phyloP scores from a whole-genome alignment of 2,797 vertebrate species.

The Cuniculus paca region DNA sequence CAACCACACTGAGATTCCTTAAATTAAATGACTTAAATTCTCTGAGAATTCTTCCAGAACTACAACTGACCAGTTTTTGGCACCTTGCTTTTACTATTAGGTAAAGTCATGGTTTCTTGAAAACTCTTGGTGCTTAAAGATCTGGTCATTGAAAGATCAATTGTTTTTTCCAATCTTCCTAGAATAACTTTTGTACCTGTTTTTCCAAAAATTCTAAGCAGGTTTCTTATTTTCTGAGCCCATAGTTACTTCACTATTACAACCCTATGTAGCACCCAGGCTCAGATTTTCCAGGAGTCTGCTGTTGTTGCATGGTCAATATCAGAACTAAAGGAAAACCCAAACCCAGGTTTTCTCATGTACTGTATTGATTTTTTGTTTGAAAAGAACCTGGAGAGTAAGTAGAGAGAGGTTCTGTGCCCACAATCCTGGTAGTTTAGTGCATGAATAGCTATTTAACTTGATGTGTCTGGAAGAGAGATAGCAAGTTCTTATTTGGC shows the following conservation, averaged over 20 bases:
- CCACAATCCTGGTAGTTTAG: background rate
- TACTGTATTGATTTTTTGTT: no score
- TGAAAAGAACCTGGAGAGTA: no score
- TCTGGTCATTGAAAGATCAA: background rate
- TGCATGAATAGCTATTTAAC: background rate
- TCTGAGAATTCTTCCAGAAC: background rate
- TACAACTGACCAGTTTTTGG: background rate
- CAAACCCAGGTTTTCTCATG: no score
- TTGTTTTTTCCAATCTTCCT: background rate
- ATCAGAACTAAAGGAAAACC: no score
- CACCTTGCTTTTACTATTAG: no score
- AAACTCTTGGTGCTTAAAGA: background rate
- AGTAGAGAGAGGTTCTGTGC: no score
- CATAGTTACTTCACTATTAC: background rate
- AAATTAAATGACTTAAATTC: background rate
- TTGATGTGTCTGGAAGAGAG: background rate
- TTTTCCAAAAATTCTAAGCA: background rate
- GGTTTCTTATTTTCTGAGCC: background rate
- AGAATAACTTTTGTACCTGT: background rate
- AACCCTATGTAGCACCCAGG: background rate
- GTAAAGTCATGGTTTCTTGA: no score
- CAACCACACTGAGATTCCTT: background rate
- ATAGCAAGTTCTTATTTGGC: background rate
- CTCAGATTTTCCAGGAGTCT: background rate
- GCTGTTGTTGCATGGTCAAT: no score